These are phyloP conservation scores for Cichlasoma orientale DNA, from an alignment of 2,797 vertebrate genomes.

Conservation along the genomic window DNA sequence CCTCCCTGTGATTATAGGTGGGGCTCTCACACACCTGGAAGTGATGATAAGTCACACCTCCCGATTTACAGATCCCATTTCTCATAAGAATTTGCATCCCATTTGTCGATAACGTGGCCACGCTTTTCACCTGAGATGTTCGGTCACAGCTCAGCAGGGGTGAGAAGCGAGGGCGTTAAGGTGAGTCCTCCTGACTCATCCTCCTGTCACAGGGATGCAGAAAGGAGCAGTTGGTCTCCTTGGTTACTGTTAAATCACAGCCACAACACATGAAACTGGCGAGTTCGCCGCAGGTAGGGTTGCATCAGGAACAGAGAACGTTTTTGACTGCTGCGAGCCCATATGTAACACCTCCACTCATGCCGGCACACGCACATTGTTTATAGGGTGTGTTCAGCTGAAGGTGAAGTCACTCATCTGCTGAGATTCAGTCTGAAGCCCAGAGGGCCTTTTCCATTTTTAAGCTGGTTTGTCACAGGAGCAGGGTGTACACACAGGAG, in stretches of 20 bases:
- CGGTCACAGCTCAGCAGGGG: neutral
- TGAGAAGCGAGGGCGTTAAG: neutral
- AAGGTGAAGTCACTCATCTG: constrained; percentile 8
- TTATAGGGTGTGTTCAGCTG: constrained; percentile 52
- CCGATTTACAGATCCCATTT: constrained; percentile 18
- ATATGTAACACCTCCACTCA: constrained; percentile 32
- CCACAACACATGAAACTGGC: constrained; percentile 21
- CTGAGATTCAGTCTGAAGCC: constrained; percentile 8
- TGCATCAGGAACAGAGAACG: constrained; percentile 16
- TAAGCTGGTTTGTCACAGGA: neutral
- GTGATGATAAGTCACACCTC: constrained; percentile 35
- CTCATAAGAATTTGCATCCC: constrained; percentile 52
- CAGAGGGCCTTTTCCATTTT: neutral
- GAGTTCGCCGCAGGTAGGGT: constrained; percentile 6
- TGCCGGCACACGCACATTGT: constrained; percentile 56
- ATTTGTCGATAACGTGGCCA: constrained; percentile 1
- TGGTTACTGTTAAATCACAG: constrained; percentile 51
- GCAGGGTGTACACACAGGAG: neutral
- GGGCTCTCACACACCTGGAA: constrained; percentile 65
- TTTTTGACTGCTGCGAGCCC: constrained; percentile 37
- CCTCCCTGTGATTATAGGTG: constrained; percentile 64
- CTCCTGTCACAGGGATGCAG: constrained; percentile 5
- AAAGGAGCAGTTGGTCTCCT: constrained; percentile 25
- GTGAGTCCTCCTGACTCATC: constrained; percentile 46
- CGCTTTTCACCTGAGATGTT: neutral